phyloP scores from a whole-genome alignment of 2,797 vertebrate species.

The Sciurus vulgaris region DNA sequence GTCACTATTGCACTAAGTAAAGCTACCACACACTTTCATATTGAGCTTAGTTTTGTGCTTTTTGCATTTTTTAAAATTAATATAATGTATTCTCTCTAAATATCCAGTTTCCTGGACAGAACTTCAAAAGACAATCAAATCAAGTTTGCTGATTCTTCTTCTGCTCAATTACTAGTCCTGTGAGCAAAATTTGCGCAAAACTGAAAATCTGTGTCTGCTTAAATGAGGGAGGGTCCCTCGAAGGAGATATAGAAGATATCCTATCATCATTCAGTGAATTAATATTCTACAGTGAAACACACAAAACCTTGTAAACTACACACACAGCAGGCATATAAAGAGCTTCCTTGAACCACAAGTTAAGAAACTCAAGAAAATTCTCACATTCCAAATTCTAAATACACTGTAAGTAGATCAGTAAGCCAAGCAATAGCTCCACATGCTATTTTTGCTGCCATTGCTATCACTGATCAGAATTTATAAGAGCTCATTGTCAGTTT shows the following conservation, averaged over 20 bases:
- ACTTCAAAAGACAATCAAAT: conserved; percentile 62
- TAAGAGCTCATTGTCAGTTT: background rate
- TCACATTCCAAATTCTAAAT: conserved; percentile 64
- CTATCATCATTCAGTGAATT: conserved; percentile 62
- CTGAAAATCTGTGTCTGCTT: background rate
- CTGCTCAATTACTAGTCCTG: conserved; percentile 64
- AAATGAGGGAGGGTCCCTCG: background rate
- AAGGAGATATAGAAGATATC: background rate
- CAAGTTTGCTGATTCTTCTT: conserved; percentile 62
- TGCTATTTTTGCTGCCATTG: background rate
- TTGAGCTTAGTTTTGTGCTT: background rate
- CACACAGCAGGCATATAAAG: background rate
- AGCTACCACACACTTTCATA: background rate
- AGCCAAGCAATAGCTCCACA: background rate
- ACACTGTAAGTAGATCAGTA: background rate
- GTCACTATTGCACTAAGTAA: background rate
- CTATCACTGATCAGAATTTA: background rate
- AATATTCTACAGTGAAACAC: conserved; percentile 57
- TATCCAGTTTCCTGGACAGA: background rate
- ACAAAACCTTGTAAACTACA: background rate
- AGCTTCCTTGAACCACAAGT: conserved; percentile 21
- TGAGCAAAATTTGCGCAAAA: conserved; percentile 67
- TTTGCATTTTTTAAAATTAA: background rate
- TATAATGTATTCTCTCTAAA: background rate
- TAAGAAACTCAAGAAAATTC: conserved; percentile 55